These are phyloP conservation scores for Stenolophus ochropezus DNA, from an alignment of 2,888 invertebrate genomes.

Conservation along the genomic window DNA sequence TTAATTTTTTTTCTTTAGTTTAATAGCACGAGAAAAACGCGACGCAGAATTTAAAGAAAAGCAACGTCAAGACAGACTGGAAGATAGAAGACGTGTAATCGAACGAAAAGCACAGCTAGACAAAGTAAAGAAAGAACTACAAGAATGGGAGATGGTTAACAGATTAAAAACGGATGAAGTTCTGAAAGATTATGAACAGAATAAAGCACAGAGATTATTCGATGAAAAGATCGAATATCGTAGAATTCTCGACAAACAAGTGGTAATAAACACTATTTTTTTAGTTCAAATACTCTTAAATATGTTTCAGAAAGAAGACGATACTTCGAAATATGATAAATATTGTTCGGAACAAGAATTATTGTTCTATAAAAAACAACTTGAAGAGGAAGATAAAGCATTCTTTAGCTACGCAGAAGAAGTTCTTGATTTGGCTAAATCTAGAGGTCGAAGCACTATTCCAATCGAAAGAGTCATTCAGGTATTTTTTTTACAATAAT, in stretches of 20 bases:
- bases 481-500: slow-evolving; percentile 66
- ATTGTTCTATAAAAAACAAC: slow-evolving; percentile 68
- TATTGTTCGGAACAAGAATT: slow-evolving; percentile 66
- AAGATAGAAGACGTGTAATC: slow-evolving; percentile 48
- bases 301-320: neutral
- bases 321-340: neutral
- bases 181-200: slow-evolving; percentile 72
- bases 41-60: slow-evolving; percentile 62
- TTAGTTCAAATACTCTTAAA: too few relatives aligned
- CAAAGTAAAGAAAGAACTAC: slow-evolving; percentile 70
- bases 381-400: slow-evolving; percentile 74
- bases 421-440: slow-evolving; percentile 73
- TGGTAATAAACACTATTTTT: slow-evolving; percentile 69
- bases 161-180: slow-evolving; percentile 76
- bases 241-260: slow-evolving; percentile 73
- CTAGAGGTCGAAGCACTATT: slow-evolving; percentile 71
- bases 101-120: slow-evolving; percentile 2
- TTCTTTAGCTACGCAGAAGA: slow-evolving; percentile 75
- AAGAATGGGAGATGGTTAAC: slow-evolving; percentile 77
- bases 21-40: neutral
- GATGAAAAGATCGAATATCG: slow-evolving; percentile 73
- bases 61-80: slow-evolving; percentile 65
- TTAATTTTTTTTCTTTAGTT: neutral
- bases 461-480: slow-evolving; percentile 74
- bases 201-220: slow-evolving; percentile 70